Base-by-base conservation (phyloP, 1,140 invertebrate genomes). In the Drusus annulatus region DNA sequence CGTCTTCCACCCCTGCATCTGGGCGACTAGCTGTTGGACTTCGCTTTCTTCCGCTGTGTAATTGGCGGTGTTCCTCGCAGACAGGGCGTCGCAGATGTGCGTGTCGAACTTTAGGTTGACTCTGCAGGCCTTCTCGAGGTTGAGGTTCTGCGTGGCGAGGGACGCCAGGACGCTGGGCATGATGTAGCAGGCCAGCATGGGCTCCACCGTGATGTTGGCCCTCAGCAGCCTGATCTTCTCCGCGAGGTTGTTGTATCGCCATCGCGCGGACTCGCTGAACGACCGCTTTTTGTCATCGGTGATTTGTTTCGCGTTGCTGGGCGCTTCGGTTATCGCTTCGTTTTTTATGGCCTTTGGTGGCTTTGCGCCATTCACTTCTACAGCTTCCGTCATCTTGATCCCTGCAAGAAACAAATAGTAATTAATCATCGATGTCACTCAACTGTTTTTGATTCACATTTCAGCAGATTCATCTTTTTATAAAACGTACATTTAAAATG, bases 71-170 rank as follows among this genome's bases (percentile, higher is more conserved):
- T 94, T 90, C 84, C 94, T 89, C 52, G 89, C 90, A 1, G 93
- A 92, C 16, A 96, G 86, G 0, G 94, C 93, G 80, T 93, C 92
- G 85, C 95, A 97, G 1, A 96, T 89, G 69, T 93, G 91, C 56
- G 92, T 91, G 0, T 92, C 89, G 81, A 94, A 94, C 13, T 87
- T 90, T 76, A 96, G 90, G 87, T 96, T 96, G 0, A 96, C 94
- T 74, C 94, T 88, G 84, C 95, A 97, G 0, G 95, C 95, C 87
- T 96, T 96, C 86, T 96, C 95, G 84, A 96, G 89, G 84, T 95
- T 95, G 16, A 97, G 88, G 87, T 96, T 95, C 86, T 95, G 94
- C 16, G 94, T 95, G 19, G 94, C 94, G 52, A 95, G 86, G n/a
- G 92, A 92, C 0, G 94, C 93, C 0, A 96, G 87, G 16, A 95